Evolutionary conservation across 1,140 invertebrate genomes (phyloP).

Genomic region (Oncopeltus fasciatus): DNA sequence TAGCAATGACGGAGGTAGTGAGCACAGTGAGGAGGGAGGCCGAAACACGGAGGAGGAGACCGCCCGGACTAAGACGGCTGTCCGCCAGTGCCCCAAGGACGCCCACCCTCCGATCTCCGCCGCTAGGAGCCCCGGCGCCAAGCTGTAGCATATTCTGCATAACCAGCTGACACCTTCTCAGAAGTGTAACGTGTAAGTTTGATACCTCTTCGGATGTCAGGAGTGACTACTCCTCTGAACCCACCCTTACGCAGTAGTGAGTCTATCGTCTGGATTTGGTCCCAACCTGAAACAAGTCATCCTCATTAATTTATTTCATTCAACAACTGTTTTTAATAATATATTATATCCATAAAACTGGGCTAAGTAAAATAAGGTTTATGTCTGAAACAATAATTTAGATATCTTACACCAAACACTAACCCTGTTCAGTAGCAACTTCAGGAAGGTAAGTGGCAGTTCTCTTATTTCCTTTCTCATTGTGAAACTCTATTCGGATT

Average conservation of each 20-base stretch:
- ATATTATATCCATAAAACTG: too few species aligned
- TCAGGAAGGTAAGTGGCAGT: slow-evolving; percentile 97
- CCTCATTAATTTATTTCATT: too few species aligned
- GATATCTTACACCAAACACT: too few species aligned
- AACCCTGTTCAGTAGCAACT: slow-evolving; percentile 93
- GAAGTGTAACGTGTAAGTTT: slow-evolving; percentile 90
- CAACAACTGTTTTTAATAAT: too few species aligned
- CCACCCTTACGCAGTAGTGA: slow-evolving; percentile 93
- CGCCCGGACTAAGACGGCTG: not conserved
- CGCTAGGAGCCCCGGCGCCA: slow-evolving; percentile 45
- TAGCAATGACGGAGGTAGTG: not conserved
- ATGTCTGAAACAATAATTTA: too few species aligned
- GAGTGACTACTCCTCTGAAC: slow-evolving; percentile 80
- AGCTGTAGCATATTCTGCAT: slow-evolving; percentile 61
- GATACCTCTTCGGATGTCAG: slow-evolving; percentile 71
- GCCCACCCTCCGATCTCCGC: slow-evolving; percentile 20
- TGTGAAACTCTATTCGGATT: slow-evolving; percentile 93
- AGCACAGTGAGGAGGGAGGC: not conserved
- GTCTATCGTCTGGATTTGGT: slow-evolving; percentile 94
- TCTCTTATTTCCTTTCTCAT: slow-evolving; percentile 85
- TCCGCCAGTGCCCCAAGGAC: not conserved
- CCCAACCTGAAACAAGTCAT: slow-evolving; percentile 61
- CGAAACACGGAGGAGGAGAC: not conserved
- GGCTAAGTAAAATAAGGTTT: too few species aligned
- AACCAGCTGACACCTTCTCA: slow-evolving; percentile 68